Percentiles rank a stretch among this genome's conserved stretches.
These are phyloP conservation scores for Candoia aspera DNA, from an alignment of 2,113 vertebrate genomes.

Conservation along the genomic window DNA sequence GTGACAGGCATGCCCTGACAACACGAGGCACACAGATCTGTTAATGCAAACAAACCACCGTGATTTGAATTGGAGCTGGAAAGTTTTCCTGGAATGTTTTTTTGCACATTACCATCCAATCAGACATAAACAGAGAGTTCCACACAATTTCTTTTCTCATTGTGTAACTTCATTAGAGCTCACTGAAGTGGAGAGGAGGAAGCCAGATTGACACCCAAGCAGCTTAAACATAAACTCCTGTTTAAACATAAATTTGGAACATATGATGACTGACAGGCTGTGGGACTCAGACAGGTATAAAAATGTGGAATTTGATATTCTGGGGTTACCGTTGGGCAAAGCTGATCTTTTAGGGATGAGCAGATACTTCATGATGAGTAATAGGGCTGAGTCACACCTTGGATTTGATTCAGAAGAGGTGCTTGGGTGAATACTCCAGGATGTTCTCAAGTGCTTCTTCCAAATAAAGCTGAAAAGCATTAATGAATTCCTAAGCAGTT, in stretches of 20 bases:
- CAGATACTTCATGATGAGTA: background rate
- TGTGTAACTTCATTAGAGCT: conserved; percentile 23
- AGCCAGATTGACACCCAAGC: background rate
- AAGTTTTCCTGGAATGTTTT: background rate
- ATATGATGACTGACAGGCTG: background rate
- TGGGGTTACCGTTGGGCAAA: background rate
- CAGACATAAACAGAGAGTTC: conserved; percentile 13
- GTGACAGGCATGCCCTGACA: background rate
- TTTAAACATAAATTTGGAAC: background rate
- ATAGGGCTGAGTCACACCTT: background rate
- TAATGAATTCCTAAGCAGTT: too few relatives aligned
- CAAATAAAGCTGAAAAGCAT: too few relatives aligned
- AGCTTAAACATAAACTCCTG: background rate
- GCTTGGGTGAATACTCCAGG: too few relatives aligned
- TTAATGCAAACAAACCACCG: background rate
- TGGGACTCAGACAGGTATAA: background rate
- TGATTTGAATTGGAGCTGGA: background rate
- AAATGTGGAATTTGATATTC: background rate
- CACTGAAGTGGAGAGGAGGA: conserved; percentile 1
- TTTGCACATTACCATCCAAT: conserved; percentile 17
- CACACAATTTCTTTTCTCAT: background rate
- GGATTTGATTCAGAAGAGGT: too few relatives aligned
- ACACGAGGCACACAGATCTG: background rate
- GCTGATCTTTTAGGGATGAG: background rate
- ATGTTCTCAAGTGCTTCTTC: too few relatives aligned